phyloP scores from a whole-genome alignment of 2,888 invertebrate species.

The Drosophila villosipedis region DNA sequence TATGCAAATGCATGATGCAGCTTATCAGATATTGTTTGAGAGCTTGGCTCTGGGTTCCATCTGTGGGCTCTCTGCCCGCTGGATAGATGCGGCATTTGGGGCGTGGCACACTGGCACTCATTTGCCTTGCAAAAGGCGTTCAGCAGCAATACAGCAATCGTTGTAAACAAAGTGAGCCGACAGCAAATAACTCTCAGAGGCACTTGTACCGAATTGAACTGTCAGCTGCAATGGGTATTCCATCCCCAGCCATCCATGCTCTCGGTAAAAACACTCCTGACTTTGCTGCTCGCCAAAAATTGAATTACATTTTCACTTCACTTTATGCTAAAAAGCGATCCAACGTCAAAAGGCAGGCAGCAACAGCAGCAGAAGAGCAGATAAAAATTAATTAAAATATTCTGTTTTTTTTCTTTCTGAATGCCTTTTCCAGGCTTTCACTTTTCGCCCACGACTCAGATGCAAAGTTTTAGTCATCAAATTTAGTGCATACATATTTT shows the following conservation, averaged over 20 bases:
- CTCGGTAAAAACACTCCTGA: not conserved
- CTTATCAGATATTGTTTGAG: constrained; percentile 81
- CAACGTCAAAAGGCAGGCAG: constrained; percentile 42
- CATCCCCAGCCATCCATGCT: not conserved
- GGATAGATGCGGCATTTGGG: constrained; percentile 5
- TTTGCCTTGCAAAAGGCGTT: constrained; percentile 77
- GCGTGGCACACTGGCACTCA: constrained; percentile 64
- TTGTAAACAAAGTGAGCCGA: constrained; percentile 73
- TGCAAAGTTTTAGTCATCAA: constrained; percentile 1
- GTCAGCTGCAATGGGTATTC: constrained; percentile 66
- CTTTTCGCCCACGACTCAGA: constrained; percentile 10
- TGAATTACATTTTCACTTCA: constrained; percentile 77
- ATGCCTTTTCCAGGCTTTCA: constrained; percentile 31
- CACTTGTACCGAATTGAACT: constrained; percentile 76
- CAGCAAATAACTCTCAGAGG: constrained; percentile 73
- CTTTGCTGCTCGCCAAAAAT: constrained; percentile 56
- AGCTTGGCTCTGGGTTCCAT: constrained; percentile 43
- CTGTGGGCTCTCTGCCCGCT: not conserved
- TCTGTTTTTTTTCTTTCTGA: constrained; percentile 1
- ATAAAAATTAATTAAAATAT: constrained; percentile 73
- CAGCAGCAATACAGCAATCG: constrained; percentile 28
- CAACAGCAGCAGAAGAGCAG: constrained; percentile 29
- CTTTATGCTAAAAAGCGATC: constrained; percentile 68
- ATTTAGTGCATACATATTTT: not conserved
- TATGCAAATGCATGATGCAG: constrained; percentile 80